A percentile compares a stretch with the other conserved stretches of the same genome.
Conservation (phyloP, 2,888 invertebrate species). For the Leucophenga maculata region DNA sequence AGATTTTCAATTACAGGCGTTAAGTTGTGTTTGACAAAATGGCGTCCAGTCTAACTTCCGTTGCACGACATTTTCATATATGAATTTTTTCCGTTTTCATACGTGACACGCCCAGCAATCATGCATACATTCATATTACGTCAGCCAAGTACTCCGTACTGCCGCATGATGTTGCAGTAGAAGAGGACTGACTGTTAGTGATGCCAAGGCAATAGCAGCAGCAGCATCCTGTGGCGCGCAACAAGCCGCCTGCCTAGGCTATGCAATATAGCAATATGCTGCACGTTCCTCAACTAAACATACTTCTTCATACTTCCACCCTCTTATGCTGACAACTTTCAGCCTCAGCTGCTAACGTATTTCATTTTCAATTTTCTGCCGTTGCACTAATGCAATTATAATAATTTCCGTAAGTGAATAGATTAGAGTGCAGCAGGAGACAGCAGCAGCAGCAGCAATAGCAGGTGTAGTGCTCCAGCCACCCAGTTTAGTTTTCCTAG, state of each 20-base stretch:
- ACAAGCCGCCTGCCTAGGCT: too few species aligned
- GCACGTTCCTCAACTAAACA: constrained; percentile 23
- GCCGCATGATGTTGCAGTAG: too few species aligned
- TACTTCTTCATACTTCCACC: constrained; percentile 52
- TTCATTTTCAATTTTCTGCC: constrained; percentile 66
- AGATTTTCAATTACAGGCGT: too few species aligned
- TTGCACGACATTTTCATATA: too few species aligned
- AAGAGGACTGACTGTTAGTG: not conserved
- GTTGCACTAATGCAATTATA: constrained; percentile 65
- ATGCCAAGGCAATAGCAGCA: not conserved
- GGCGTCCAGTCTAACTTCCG: too few species aligned
- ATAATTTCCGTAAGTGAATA: constrained; percentile 62
- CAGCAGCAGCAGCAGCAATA: constrained; percentile 40
- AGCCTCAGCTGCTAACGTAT: constrained; percentile 44
- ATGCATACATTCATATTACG: constrained; percentile 13
- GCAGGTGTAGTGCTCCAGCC: not conserved
- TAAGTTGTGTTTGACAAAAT: too few species aligned
- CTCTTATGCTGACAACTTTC: constrained; percentile 28
- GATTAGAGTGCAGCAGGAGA: constrained; percentile 50
- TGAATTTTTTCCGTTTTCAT: not conserved
- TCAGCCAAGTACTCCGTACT: not conserved
- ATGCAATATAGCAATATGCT: not conserved
- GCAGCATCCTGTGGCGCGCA: constrained; percentile 11
- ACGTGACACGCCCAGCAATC: constrained; percentile 13
- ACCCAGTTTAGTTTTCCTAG: not conserved